Evolutionary conservation across 2,888 invertebrate genomes (phyloP), one percentile per base, ranked within the genome.

Genomic region (Creontiades dilutus): DNA sequence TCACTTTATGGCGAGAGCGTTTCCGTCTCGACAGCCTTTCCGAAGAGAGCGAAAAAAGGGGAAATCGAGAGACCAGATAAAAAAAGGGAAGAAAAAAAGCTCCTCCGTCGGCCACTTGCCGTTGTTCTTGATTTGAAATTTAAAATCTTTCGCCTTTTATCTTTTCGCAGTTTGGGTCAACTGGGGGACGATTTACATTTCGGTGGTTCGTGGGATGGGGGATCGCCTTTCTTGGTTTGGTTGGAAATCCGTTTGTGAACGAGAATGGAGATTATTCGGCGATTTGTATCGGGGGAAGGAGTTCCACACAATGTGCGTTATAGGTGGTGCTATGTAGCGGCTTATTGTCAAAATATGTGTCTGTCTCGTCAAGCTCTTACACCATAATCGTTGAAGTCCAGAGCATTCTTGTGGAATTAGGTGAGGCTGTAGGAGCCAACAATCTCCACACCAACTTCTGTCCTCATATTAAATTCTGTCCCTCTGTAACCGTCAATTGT

Each of bases 101-200:
- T 46, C 27, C 82, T 47, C 82, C 14, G 82, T 37, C 19, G 19
- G 48, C 48, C 55, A 82, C 48, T 55, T 52, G 48, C 52, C 55
- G 82, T 52, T 82, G 82, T 82, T 82, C 82, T 82, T 82, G 82
- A 82, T 82, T 82, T 82, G 82, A 82, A 82, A 82, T 82, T 82
- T 82, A 82, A 82, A 82, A 82, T 82, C 82, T 55, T 37, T 16
- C 4, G 48, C 82, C 82, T 82, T 82, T 82, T 82, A 82, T 82
- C 82, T 82, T 82, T 47, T 47, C 37, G 52, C 48, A 37, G 27
- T 52, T 37, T 82, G 48, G 52, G 37, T 82, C 82, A 28, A 48
- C 52, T 52, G 28, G 47, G 37, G 37, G 57, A n/a, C 23, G 27
- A 82, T 82, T 82, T 82, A 82, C 82, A 82, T 82, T 52, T 80